Evolutionary conservation across 2,113 vertebrate genomes (phyloP), one percentile per base, ranked within the genome.

Genomic region (Dipodomys ordii): DNA sequence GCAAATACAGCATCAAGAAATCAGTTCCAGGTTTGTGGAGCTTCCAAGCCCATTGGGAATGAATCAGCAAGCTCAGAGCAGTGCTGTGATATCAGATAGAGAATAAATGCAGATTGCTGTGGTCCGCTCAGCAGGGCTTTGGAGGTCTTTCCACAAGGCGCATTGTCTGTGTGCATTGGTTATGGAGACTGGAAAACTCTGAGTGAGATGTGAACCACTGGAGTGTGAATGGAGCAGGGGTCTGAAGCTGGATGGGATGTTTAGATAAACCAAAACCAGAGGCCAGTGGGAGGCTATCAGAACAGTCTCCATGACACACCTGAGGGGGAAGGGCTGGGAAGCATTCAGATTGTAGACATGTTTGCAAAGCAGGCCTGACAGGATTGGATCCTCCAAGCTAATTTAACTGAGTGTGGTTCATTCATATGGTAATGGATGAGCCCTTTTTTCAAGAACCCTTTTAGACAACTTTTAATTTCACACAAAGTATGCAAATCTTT

Each of bases 41-140:
- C 39, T 73, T 91, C 27, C 73, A 73, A 85, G 89, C 35, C 46
- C 92, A 79, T 93, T 39, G 62, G 46, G 92, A 83, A 65, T 93
- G 23, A 90, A 69, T 16, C 71, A 62, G 20, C 18, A 35, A 72
- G 30, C 23, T 57, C 53, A 73, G 25, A 69, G 32, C 27, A 67
- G 2, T 22, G 6, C 65, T 81, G 78, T 87, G 60, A 68, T 49
- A 11, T 49, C 49, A 49, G 8, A 12, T 12, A 49, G 49, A 49
- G 49, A 49, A 49, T 49, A 49, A 49, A 49, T 0, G 49, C 49
- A 49, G 49, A 57, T 18, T 16, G 15, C 12, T 16, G 53, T 57
- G 16, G 53, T 57, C 4, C 2, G 39, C 16, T 78, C 64, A 60
- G 6, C 11, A 20, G 73, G 32, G 18, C 22, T 39, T n/a, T 78